These are phyloP conservation scores for Colossoma macropomum DNA, from an alignment of 2,113 vertebrate species.

Conservation along the genomic window DNA sequence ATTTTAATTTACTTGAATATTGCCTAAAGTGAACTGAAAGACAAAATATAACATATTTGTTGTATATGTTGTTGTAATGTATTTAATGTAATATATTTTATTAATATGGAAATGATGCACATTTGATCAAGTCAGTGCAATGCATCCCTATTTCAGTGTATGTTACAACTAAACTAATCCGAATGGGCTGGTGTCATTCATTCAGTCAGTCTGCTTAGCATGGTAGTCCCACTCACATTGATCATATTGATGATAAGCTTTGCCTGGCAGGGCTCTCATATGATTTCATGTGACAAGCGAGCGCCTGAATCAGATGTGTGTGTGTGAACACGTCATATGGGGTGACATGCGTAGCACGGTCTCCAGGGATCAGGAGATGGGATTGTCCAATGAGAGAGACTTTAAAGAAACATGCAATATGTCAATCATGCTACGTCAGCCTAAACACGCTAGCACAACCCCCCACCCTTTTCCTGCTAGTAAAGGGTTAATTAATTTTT, in stretches of 20 bases:
- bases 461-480: neutral
- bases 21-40: too few relatives aligned
- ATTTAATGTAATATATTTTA: too few relatives aligned
- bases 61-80: too few relatives aligned
- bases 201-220: neutral
- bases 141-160: neutral
- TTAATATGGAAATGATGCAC: too few relatives aligned
- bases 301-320: constrained; percentile 4
- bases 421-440: constrained; percentile 38
- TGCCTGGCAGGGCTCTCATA: neutral
- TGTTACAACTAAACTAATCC: neutral
- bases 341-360: constrained; percentile 40
- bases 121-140: neutral
- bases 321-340: constrained; percentile 55
- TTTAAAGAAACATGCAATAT: constrained; percentile 37
- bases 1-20: too few relatives aligned
- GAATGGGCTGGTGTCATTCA: neutral
- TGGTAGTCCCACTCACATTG: constrained; percentile 6
- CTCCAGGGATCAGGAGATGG: constrained; percentile 50
- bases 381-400: constrained; percentile 50
- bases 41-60: too few relatives aligned
- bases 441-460: neutral
- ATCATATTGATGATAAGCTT: constrained; percentile 40
- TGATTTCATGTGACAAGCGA: neutral
- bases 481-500: constrained; percentile 30